Evolutionary conservation across 2,888 invertebrate genomes (phyloP), one percentile per base, ranked within the genome.

Genomic region (Augiades crinisus): DNA sequence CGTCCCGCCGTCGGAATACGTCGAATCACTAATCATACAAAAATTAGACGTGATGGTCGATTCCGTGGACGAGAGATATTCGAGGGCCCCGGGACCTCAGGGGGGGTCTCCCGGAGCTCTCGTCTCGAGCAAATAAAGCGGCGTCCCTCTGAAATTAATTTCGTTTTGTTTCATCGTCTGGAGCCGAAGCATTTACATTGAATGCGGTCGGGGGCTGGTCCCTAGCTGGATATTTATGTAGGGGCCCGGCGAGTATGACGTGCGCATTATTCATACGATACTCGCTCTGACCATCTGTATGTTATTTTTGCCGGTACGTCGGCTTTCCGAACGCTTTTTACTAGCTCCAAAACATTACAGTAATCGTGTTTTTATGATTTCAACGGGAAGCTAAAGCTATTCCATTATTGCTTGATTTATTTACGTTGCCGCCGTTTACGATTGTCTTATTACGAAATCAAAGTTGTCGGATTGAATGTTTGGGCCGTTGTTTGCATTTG

Each of bases 121-220:
- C 71, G 54, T 62, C 67, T 60, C 70, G 74, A 82, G 80, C 81
- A 84, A 82, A 82, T 82, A 84, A 82, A 78, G 77, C 80, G 78
- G 82, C 50, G 77, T 76, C 77, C 75, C 79, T 85, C 78, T 77
- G 78, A 89, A 87, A 88, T 88, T 88, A 88, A 89, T 88, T 88
- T 89, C 60, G 81, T 88, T 88, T 88, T 88, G 88, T 88, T 88
- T 88, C 78, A 78, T 72, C 82, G 86, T 88, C 85, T 86, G 85
- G 78, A 77, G 79, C 74, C 78, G 73, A 63, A 64, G 78, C 82
- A 89, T 89, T 89, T 86, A 88, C 88, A 89, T 89, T 89, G 84
- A 89, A 88, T 88, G 84, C 81, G 80, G 77, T 80, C 75, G 82
- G 83, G 81, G 85, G 84, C 85, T 79, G 81, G 78, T 72, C 74